These are phyloP conservation scores for Phengaris arion DNA, from an alignment of 2,888 invertebrate species.

Conservation along the genomic window DNA sequence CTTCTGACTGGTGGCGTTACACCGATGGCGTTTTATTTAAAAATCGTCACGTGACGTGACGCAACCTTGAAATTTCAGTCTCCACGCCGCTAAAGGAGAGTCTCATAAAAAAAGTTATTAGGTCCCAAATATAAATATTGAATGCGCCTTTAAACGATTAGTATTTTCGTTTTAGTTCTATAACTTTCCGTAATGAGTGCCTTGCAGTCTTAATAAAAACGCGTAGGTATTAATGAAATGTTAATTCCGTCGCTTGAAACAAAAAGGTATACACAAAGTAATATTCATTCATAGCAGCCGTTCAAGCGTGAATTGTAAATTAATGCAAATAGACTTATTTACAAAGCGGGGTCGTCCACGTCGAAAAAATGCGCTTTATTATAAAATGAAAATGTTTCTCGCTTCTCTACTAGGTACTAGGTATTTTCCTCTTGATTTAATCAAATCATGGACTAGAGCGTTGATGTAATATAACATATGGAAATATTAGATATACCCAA, in stretches of 20 bases:
- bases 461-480: not conserved
- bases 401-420: constrained; percentile 41
- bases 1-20: no score
- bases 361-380: constrained; percentile 59
- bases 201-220: constrained; percentile 6
- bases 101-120: no score
- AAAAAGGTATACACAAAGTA: constrained; percentile 36
- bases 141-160: no score
- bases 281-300: constrained; percentile 53
- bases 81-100: no score
- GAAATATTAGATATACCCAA: not conserved
- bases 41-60: no score
- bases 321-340: constrained; percentile 71
- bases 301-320: constrained; percentile 52
- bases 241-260: constrained; percentile 16
- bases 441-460: constrained; percentile 60
- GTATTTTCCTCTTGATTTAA: constrained; percentile 73
- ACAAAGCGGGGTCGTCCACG: constrained; percentile 59
- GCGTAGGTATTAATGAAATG: constrained; percentile 5
- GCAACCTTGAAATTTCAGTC: no score
- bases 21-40: no score
- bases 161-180: no score
- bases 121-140: no score
- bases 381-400: constrained; percentile 40
- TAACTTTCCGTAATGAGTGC: not conserved